These are phyloP conservation scores for Tetrao urogallus DNA, from an alignment of 2,113 vertebrate genomes.

Conservation along the genomic window DNA sequence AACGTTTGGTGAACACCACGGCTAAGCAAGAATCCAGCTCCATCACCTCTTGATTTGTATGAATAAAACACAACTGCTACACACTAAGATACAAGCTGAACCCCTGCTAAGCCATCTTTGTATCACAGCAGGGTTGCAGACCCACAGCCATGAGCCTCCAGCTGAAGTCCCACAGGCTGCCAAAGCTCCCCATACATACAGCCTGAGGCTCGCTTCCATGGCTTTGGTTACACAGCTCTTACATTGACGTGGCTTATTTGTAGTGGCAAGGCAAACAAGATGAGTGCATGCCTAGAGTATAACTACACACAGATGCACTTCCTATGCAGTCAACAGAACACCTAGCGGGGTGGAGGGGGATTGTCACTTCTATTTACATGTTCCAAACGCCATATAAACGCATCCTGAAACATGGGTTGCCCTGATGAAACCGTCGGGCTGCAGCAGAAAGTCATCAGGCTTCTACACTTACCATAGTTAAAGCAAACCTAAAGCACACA, in stretches of 20 bases:
- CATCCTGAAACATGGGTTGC: neutral
- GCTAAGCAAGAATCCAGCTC: neutral
- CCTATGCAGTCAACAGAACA: neutral
- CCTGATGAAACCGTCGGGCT: neutral
- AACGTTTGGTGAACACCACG: neutral
- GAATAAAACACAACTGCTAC: accelerated
- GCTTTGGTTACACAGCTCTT: accelerated
- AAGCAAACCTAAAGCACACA: slow-evolving; percentile 16
- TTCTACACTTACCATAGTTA: slow-evolving; percentile 16
- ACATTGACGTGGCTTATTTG: neutral
- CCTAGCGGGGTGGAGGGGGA: neutral
- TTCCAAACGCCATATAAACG: neutral
- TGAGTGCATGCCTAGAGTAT: neutral
- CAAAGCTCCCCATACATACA: neutral
- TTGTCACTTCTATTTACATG: neutral
- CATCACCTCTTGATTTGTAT: neutral
- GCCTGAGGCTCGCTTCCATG: neutral
- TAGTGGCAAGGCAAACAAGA: neutral
- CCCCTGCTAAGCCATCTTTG: neutral
- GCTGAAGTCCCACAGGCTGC: neutral
- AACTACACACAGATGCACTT: neutral
- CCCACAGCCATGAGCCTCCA: neutral
- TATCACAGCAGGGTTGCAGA: neutral
- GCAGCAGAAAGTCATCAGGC: neutral
- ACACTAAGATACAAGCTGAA: neutral